phyloP scores from a whole-genome alignment of 2,797 vertebrate species.

The Odontamblyopus lacepedii region DNA sequence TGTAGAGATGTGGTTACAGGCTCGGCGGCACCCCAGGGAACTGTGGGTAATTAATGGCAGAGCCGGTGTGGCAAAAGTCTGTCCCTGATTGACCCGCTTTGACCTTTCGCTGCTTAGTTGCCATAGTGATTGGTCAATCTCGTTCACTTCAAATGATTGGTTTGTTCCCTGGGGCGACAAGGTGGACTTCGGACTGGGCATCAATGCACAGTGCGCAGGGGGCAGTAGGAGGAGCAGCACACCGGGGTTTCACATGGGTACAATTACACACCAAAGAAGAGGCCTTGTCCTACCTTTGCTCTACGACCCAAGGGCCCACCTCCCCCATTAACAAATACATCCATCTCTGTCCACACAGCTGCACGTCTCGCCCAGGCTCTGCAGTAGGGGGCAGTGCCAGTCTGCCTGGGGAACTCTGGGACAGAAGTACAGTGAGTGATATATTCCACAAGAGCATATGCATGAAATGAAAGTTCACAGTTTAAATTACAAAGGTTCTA shows the following conservation, averaged over 20 bases:
- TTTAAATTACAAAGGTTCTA: neutral
- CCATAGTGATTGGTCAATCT: conserved; percentile 50
- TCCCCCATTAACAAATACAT: conserved; percentile 10
- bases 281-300: conserved; percentile 62
- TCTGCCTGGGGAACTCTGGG: conserved; percentile 9
- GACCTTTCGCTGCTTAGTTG: conserved; percentile 63
- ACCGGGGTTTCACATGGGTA: conserved; percentile 59
- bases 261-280: conserved; percentile 66
- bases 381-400: conserved; percentile 49
- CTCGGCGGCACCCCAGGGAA: conserved; percentile 55
- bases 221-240: conserved; percentile 12
- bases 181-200: conserved; percentile 52
- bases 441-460: neutral
- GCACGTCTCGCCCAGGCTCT: neutral
- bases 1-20: conserved; percentile 48
- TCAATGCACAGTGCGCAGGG: conserved; percentile 40
- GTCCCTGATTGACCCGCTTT: conserved; percentile 69
- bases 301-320: conserved; percentile 42
- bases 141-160: conserved; percentile 58
- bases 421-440: conserved; percentile 9
- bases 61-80: conserved; percentile 59
- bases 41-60: conserved; percentile 74
- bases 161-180: conserved; percentile 50
- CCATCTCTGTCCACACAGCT: conserved; percentile 19
- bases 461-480: neutral